Percentiles rank a stretch among this genome's conserved stretches.
Conservation (phyloP, 2,888 invertebrate species). For the Hypselothyrea guttata region DNA sequence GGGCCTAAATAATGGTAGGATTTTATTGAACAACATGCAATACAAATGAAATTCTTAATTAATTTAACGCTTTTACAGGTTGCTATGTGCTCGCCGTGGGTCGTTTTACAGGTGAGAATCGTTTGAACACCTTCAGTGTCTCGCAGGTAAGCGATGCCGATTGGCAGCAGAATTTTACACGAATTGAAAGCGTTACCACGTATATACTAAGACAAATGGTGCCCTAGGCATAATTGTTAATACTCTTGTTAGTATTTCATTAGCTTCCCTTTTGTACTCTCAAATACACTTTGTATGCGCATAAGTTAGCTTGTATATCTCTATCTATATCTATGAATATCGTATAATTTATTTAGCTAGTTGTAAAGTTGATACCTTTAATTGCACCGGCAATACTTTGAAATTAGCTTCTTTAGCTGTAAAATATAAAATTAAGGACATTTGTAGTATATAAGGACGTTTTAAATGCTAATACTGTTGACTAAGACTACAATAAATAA, state of each 20-base stretch:
- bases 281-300: constrained; percentile 11
- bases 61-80: constrained; percentile 52
- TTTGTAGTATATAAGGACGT: constrained; percentile 17
- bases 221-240: constrained; percentile 26
- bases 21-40: background rate
- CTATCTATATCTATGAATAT: too few species aligned
- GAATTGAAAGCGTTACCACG: constrained; percentile 76
- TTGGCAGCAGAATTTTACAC: constrained; percentile 58
- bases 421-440: constrained; percentile 12
- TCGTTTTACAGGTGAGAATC: constrained; percentile 67
- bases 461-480: constrained; percentile 49
- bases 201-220: constrained; percentile 71
- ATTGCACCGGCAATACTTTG: constrained; percentile 4
- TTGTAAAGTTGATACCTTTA: constrained; percentile 31
- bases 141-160: constrained; percentile 44
- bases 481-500: constrained; percentile 27
- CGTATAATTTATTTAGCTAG: constrained; percentile 29
- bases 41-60: too few species aligned
- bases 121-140: constrained; percentile 75
- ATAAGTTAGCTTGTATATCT: too few species aligned
- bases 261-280: constrained; percentile 43
- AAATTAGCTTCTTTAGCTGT: constrained; percentile 36
- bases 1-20: constrained; percentile 38
- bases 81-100: constrained; percentile 74
- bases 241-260: constrained; percentile 7